Base-by-base conservation (phyloP, 2,888 invertebrate genomes). In the Drosophila hamatofila region DNA sequence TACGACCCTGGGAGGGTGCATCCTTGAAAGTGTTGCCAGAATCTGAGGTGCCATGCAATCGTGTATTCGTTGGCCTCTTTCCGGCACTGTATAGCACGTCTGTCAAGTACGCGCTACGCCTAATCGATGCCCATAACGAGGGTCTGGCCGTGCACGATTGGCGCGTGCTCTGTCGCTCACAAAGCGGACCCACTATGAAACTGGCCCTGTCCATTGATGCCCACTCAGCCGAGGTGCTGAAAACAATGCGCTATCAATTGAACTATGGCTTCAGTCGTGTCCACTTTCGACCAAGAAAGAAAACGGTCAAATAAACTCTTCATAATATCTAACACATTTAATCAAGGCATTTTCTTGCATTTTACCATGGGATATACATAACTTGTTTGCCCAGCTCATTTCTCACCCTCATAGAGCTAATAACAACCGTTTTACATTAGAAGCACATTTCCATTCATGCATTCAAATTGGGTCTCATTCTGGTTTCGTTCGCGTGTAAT, bases 1-100 rank as follows among this genome's bases (percentile, higher is more conserved):
- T 76, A 25, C 54, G 65, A 0, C 65, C 72, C 41, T 71, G 77
- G 77, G 72, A 58, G 35, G 64, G 65, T 16, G 71, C 65, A 1
- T 69, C 72, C 6, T 42, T 76, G 2, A 61, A 56, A 18, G 71
- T 71, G 11, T 21, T 65, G 11, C 55, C 65, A 12, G 66, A 76
- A 23, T 41, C 56, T 7, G 52, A 74, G 4, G 75, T 61, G 37
- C 68, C 56, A 14, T 11, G 27, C n/a, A 67, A 57, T 18, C 35
- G 57, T 0, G 27, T 58, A 54, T 73, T 75, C 44, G 52, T 49
- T 6, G 73, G 75, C 44, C 41, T 54, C 18, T 68, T 68, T 55
- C 75, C 73, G 6, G 52, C 57, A 2, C 12, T 73, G 35, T 8
- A 54, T 7, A 44, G n/a, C 39, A 58, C 42, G 5, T 41, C 69